These are phyloP conservation scores for Haliaeetus leucogaster DNA, from an alignment of 2,113 vertebrate species.

Conservation along the genomic window DNA sequence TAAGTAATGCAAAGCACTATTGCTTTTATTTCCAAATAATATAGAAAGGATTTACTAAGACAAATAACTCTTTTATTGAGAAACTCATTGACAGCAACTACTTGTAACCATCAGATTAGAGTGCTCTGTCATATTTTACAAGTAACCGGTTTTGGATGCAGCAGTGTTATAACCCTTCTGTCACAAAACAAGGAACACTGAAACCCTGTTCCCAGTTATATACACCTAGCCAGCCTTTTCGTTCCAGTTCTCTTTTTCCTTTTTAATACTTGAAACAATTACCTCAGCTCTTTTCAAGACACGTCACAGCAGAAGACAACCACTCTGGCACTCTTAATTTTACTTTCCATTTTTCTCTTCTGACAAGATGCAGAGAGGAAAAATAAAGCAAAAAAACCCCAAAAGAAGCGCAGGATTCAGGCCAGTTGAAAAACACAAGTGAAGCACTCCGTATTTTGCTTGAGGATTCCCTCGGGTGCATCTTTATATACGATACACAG, in stretches of 20 bases:
- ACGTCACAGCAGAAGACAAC: background rate
- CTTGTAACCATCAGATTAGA: background rate
- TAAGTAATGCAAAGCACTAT: background rate
- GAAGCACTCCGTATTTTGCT: background rate
- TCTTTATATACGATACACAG: background rate
- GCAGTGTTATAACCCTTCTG: background rate
- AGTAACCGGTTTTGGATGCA: background rate
- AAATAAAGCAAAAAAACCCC: background rate
- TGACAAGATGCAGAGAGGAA: background rate
- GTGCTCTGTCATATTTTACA: background rate
- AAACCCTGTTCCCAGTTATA: background rate
- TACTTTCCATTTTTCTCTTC: background rate
- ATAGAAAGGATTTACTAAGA: background rate
- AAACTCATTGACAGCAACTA: background rate
- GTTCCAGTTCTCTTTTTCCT: background rate
- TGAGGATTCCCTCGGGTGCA: background rate
- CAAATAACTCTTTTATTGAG: background rate
- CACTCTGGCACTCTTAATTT: background rate
- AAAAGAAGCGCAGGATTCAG: fast-evolving
- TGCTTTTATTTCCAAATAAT: background rate
- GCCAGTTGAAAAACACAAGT: background rate
- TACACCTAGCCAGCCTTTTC: background rate
- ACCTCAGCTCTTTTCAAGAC: background rate
- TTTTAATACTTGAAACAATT: background rate
- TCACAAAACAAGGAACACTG: background rate